Conservation (phyloP, 53 echinoderm and acorn worm species). For the Mesocentrotus franciscanus region DNA sequence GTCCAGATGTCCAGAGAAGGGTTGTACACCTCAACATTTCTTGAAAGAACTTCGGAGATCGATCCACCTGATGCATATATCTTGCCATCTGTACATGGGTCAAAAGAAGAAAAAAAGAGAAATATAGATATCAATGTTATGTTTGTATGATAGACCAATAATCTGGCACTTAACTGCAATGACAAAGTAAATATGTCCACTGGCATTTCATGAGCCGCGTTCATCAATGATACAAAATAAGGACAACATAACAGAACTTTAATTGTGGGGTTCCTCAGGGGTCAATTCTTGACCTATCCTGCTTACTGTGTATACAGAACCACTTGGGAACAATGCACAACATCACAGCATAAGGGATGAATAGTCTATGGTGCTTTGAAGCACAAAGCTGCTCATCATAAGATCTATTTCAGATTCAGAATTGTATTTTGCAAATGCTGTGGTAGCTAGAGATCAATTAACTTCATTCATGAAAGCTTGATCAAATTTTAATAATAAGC, state of each 20-base stretch:
- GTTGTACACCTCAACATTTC: conserved; percentile 54
- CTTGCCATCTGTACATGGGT: conserved; percentile 36
- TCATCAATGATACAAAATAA: neutral
- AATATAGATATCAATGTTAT: neutral
- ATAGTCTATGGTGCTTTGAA: neutral
- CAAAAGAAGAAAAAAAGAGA: neutral
- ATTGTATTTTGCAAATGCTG: neutral
- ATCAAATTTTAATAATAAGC: neutral
- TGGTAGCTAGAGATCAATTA: neutral
- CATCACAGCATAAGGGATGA: no score
- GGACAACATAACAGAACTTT: neutral
- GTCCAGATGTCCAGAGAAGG: conserved; percentile 62
- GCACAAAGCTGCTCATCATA: neutral
- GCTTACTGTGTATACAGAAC: neutral
- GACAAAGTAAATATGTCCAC: neutral
- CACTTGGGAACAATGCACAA: no score
- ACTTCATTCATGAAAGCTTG: neutral
- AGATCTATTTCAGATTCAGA: neutral
- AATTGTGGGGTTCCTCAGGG: neutral
- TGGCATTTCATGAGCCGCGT: neutral
- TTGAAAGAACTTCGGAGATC: conserved; percentile 39
- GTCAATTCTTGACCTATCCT: neutral
- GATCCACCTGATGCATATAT: conserved; percentile 56
- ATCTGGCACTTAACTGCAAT: neutral
- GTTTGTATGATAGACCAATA: neutral